These are phyloP conservation scores for Gymnarchus niloticus DNA, from an alignment of 2,113 vertebrate species.

Conservation along the genomic window DNA sequence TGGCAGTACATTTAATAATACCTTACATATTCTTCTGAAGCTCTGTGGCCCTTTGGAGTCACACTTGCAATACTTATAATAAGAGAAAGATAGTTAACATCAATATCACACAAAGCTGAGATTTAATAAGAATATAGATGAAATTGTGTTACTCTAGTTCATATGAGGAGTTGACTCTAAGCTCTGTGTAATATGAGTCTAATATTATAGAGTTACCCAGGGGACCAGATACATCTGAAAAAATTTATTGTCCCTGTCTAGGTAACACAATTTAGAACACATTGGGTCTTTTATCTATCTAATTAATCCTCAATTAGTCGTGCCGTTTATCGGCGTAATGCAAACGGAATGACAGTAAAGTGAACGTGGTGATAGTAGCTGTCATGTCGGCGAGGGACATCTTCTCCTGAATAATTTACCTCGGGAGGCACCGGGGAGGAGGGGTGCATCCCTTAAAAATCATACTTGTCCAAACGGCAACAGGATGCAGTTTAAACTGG, in stretches of 20 bases:
- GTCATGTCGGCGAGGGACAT: neutral
- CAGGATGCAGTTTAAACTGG: neutral
- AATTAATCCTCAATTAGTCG: conserved; percentile 23
- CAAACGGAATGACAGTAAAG: conserved; percentile 9
- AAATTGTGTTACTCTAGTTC: conserved; percentile 19
- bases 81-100: neutral
- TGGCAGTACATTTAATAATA: neutral
- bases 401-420: neutral
- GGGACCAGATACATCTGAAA: conserved; percentile 6
- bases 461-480: neutral
- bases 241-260: conserved; percentile 28
- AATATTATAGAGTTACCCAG: conserved; percentile 25
- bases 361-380: neutral
- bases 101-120: neutral
- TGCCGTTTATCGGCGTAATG: conserved; percentile 18
- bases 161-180: conserved; percentile 14
- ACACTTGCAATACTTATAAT: neutral
- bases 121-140: conserved; percentile 19
- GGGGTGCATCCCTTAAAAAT: neutral
- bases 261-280: conserved; percentile 22
- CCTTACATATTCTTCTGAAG: neutral
- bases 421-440: neutral
- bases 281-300: conserved; percentile 23
- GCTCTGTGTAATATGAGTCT: conserved; percentile 26
- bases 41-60: neutral